These are phyloP conservation scores for Formica aserva DNA, from an alignment of 2,888 invertebrate genomes.

Conservation along the genomic window DNA sequence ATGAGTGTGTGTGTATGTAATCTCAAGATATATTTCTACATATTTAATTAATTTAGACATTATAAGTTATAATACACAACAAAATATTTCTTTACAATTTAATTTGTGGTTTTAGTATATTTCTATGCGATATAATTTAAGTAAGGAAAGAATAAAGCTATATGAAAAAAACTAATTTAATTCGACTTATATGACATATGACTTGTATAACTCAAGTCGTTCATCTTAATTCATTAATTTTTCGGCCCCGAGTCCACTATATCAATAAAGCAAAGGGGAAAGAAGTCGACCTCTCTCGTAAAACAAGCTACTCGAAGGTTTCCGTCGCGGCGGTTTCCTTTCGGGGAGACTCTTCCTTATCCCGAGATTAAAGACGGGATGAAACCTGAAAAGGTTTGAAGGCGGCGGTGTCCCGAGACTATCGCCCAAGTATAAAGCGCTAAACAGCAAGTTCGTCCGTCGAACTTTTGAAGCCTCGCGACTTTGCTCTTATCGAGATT, in stretches of 20 bases:
- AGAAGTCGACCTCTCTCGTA: neutral
- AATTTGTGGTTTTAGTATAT: neutral
- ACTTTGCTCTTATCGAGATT: constrained; percentile 76
- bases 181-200: neutral
- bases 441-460: constrained; percentile 69
- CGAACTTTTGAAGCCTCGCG: constrained; percentile 70
- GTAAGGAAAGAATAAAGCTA: neutral
- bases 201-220: neutral
- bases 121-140: neutral
- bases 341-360: constrained; percentile 41
- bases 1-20: neutral
- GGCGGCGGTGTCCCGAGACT: constrained; percentile 50
- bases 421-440: constrained; percentile 69
- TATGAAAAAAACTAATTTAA: neutral
- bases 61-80: neutral
- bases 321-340: neutral
- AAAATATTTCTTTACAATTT: neutral
- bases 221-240: neutral
- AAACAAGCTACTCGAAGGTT: constrained; percentile 17
- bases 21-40: neutral
- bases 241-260: neutral
- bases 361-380: constrained; percentile 64
- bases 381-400: constrained; percentile 47
- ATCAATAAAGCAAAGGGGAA: constrained; percentile 1
- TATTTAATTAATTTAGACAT: neutral